Conservation (phyloP, 2,888 invertebrate genomes). For the Macropis europaea region DNA sequence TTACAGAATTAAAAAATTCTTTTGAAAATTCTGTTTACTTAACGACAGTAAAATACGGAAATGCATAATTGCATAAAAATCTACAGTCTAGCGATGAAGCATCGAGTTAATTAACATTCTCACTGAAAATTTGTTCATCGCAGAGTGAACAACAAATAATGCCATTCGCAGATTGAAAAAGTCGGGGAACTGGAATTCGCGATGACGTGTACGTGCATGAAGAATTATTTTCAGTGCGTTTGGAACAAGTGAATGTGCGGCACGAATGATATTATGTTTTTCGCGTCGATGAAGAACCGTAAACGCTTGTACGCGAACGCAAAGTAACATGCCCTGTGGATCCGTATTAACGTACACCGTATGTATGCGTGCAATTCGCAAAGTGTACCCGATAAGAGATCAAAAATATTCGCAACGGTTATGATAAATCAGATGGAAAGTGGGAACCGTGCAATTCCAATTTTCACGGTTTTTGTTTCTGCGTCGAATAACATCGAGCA, state of each 20-base stretch:
- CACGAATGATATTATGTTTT: background rate
- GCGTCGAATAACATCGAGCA: background rate
- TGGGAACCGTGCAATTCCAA: background rate
- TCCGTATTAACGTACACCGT: conserved; percentile 13
- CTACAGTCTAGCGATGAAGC: no score
- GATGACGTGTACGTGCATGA: background rate
- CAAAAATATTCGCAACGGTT: conserved; percentile 16
- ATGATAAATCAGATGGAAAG: background rate
- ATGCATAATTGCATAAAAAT: no score
- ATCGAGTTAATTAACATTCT: no score
- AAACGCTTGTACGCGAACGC: conserved; percentile 1
- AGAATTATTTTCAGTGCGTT: background rate
- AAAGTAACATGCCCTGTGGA: conserved; percentile 17
- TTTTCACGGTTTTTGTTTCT: background rate
- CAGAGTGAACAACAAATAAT: background rate
- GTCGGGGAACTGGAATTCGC: background rate
- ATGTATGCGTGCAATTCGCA: conserved; percentile 28
- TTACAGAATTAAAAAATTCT: no score
- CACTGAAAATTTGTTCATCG: no score
- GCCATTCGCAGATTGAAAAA: background rate
- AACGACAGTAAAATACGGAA: no score
- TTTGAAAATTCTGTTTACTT: no score
- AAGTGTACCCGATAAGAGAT: conserved; percentile 27
- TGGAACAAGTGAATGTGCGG: conserved; percentile 8
- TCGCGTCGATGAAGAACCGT: background rate